Evolutionary conservation across 2,888 invertebrate genomes (phyloP).

Genomic region (Pinctada fucata): DNA sequence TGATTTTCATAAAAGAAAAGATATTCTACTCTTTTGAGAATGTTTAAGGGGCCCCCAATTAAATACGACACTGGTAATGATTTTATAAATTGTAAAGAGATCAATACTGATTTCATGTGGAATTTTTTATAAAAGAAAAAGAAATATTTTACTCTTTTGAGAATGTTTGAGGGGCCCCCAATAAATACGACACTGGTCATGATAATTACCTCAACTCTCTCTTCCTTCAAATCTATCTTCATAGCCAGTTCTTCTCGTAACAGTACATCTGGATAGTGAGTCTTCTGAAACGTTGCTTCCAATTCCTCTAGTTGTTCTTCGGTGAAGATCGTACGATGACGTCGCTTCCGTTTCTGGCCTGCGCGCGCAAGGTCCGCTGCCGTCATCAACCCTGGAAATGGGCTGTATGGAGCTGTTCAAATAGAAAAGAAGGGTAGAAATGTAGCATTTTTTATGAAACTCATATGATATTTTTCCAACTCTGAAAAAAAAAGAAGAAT

Average conservation of each 20-base stretch:
- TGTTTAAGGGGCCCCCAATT: too few relatives aligned
- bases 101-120: too few relatives aligned
- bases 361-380: conserved; percentile 67
- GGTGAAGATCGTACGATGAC: conserved; percentile 98
- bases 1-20: too few relatives aligned
- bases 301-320: conserved; percentile 98
- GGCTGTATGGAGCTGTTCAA: conserved; percentile 22
- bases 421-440: conserved; percentile 1
- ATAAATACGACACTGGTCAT: too few relatives aligned
- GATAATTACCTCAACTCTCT: conserved; percentile 92
- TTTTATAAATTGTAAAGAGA: too few relatives aligned
- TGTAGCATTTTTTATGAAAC: background rate
- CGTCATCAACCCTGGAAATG: conserved; percentile 47
- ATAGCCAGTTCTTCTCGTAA: conserved; percentile 95
- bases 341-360: conserved; percentile 89
- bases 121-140: too few relatives aligned
- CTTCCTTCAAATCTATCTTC: conserved; percentile 98
- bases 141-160: too few relatives aligned
- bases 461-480: background rate
- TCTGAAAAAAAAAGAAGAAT: background rate
- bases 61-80: too few relatives aligned
- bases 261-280: conserved; percentile 94
- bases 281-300: conserved; percentile 97
- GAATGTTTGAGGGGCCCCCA: too few relatives aligned
- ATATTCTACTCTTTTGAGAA: too few relatives aligned